A percentile compares a stretch with the other conserved stretches of the same genome.
Conservation (phyloP, 1,140 invertebrate species). For the Drosophila quadrilineata region DNA sequence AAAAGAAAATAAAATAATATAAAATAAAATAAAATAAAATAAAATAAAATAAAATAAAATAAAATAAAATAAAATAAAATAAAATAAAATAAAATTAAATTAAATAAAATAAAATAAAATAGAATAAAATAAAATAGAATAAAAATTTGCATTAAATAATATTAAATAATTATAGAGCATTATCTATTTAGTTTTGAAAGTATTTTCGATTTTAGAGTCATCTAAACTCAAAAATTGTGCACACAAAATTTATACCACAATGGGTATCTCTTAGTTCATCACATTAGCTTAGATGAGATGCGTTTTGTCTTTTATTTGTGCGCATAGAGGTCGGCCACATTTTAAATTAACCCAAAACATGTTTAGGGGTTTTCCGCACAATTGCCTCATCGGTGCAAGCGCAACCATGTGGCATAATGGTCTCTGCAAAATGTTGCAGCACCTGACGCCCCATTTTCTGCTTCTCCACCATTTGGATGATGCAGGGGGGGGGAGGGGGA, state of each 20-base stretch:
- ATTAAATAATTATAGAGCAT: not conserved
- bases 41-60: too few species aligned
- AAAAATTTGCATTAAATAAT: not conserved
- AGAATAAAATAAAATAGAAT: not conserved
- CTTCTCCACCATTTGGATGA: too few species aligned
- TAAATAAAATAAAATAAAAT: too few species aligned
- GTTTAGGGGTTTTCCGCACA: conserved; percentile 80
- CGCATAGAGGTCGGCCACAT: conserved; percentile 65
- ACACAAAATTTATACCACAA: too few species aligned
- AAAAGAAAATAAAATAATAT: too few species aligned
- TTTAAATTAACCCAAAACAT: conserved; percentile 81
- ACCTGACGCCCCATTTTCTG: conserved; percentile 51
- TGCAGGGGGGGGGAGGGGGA: too few species aligned
- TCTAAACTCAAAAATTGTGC: too few species aligned
- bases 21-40: too few species aligned
- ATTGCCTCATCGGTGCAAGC: conserved; percentile 63
- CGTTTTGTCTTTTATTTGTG: conserved; percentile 59
- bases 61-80: too few species aligned
- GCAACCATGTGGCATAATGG: conserved; percentile 57
- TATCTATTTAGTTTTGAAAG: not conserved
- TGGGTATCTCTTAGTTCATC: not conserved
- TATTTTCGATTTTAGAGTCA: not conserved
- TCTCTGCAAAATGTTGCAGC: conserved; percentile 41
- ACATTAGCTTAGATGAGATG: not conserved
- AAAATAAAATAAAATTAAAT: too few species aligned